These are phyloP conservation scores for Melanotaenia trifasciata DNA, from an alignment of 2,797 vertebrate species.

Conservation along the genomic window DNA sequence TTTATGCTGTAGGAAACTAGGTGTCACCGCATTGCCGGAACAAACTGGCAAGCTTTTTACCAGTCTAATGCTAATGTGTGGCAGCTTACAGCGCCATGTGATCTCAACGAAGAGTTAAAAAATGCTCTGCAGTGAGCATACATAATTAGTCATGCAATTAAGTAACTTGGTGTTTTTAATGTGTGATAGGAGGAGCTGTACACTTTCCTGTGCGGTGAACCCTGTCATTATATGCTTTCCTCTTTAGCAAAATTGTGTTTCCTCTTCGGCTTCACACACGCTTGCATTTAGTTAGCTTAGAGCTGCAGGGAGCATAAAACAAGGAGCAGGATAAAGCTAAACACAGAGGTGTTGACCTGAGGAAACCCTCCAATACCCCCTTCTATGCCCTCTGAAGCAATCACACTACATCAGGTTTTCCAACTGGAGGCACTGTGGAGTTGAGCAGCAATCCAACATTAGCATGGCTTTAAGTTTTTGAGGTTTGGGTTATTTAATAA, in stretches of 20 bases:
- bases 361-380: constrained; percentile 36
- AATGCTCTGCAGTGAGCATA: constrained; percentile 19
- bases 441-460: constrained; percentile 37
- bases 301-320: constrained; percentile 46
- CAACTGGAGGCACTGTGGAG: constrained; percentile 45
- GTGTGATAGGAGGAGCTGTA: constrained; percentile 16
- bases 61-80: constrained; percentile 1
- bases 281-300: constrained; percentile 42
- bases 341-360: constrained; percentile 45
- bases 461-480: not conserved
- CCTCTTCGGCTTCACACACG: constrained; percentile 14
- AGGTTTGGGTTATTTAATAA: constrained; percentile 13
- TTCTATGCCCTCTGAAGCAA: constrained; percentile 41
- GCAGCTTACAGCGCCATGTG: constrained; percentile 16
- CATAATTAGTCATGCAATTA: constrained; percentile 32
- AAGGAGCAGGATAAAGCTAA: constrained; percentile 42
- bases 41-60: constrained; percentile 37
- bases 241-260: constrained; percentile 10
- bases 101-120: constrained; percentile 31
- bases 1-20: constrained; percentile 29
- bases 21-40: constrained; percentile 33
- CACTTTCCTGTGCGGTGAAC: constrained; percentile 30
- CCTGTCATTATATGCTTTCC: constrained; percentile 27
- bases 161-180: constrained; percentile 35
- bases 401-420: constrained; percentile 24